Conservation (phyloP, 2,113 vertebrate species). For the Elgaria multicarinata region DNA sequence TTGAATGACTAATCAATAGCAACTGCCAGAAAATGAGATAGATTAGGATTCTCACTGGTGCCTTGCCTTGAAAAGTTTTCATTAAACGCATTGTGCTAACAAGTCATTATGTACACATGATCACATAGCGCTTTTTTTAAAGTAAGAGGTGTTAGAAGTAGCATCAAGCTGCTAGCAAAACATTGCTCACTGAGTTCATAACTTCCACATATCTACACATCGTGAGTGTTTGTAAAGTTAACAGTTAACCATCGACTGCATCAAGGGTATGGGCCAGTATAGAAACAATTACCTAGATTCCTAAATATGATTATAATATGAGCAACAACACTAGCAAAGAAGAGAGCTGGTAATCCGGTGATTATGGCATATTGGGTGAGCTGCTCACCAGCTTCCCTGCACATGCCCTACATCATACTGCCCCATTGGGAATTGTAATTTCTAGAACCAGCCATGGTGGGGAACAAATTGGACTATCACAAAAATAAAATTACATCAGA, state of each 20-base stretch:
- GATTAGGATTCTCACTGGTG: constrained; percentile 81
- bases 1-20: constrained; percentile 88
- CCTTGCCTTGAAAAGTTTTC: constrained; percentile 85
- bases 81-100: constrained; percentile 86
- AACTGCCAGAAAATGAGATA: constrained; percentile 83
- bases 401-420: too few species aligned
- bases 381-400: too few species aligned
- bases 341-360: too few species aligned
- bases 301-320: too few species aligned
- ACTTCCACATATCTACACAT: neutral
- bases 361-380: too few species aligned
- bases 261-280: neutral
- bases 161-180: neutral
- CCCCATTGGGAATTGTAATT: too few species aligned
- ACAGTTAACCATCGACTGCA: neutral
- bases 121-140: constrained; percentile 59
- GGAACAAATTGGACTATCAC: too few species aligned
- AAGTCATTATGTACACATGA: constrained; percentile 75
- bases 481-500: too few species aligned
- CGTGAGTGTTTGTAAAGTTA: neutral
- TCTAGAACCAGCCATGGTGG: too few species aligned
- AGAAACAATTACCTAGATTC: too few species aligned
- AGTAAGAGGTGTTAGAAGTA: neutral
- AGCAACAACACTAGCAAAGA: too few species aligned
- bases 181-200: neutral